These are phyloP conservation scores for Edolisoma coerulescens DNA, from an alignment of 2,113 vertebrate species.

Conservation along the genomic window DNA sequence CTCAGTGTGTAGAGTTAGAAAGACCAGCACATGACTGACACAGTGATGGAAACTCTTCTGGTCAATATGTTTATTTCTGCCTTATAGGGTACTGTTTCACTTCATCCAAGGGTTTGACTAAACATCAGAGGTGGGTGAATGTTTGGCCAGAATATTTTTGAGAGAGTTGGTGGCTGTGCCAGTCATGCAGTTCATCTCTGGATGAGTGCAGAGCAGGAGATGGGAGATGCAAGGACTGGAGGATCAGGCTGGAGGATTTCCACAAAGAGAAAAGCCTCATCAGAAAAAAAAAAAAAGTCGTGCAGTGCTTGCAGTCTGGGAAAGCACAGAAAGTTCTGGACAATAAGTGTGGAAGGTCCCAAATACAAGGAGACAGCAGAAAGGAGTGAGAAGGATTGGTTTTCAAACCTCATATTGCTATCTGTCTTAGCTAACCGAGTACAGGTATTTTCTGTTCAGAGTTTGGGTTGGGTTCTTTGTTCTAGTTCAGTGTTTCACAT, in stretches of 20 bases:
- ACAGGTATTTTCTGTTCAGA: not conserved
- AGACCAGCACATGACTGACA: not conserved
- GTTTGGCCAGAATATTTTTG: not conserved
- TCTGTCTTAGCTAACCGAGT: not conserved
- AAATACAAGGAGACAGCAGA: not conserved
- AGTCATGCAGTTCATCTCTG: not conserved
- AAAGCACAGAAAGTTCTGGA: not conserved
- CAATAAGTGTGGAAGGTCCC: not conserved
- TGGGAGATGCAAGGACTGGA: rapidly evolving
- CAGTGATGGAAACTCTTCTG: not conserved
- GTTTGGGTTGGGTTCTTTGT: not conserved
- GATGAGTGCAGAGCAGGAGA: not conserved
- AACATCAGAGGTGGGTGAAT: not conserved
- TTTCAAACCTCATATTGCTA: not conserved
- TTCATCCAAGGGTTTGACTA: not conserved
- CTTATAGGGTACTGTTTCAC: not conserved
- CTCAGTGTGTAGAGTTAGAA: not conserved
- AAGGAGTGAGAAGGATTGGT: not conserved
- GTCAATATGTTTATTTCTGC: not conserved
- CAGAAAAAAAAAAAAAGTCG: not conserved
- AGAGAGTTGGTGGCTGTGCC: not conserved
- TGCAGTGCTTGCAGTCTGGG: not conserved
- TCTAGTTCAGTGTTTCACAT: not conserved
- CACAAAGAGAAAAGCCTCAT: not conserved
- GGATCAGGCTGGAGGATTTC: not conserved